Evolutionary conservation across 2,888 invertebrate genomes (phyloP).

Genomic region (Thumatha senex): DNA sequence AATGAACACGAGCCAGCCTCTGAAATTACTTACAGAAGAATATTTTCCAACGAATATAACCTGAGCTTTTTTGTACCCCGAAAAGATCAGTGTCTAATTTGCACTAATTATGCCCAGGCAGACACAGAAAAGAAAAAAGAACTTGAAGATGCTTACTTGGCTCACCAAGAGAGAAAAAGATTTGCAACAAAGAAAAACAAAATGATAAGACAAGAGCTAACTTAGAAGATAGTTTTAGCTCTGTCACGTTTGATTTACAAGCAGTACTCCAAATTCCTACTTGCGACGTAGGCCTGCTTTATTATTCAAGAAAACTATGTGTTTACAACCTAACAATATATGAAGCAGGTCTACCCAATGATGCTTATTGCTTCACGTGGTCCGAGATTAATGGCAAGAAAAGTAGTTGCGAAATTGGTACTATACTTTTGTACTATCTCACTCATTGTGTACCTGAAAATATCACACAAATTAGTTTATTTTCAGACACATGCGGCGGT

Average conservation of each 20-base stretch:
- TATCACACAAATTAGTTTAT: slow-evolving; percentile 7
- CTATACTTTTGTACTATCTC: slow-evolving; percentile 1
- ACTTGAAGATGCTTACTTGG: not conserved
- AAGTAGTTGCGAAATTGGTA: slow-evolving; percentile 5
- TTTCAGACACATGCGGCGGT: slow-evolving; percentile 15
- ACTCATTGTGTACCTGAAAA: not conserved
- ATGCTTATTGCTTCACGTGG: slow-evolving; percentile 4
- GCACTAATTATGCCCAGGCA: not conserved
- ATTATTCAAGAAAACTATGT: slow-evolving; percentile 8
- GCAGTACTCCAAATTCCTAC: slow-evolving; percentile 3
- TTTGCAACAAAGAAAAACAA: not conserved
- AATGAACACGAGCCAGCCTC: no score
- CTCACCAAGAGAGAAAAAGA: not conserved
- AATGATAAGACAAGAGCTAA: slow-evolving; percentile 16
- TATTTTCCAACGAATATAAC: not conserved
- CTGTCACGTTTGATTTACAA: slow-evolving; percentile 5
- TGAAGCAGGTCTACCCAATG: slow-evolving; percentile 4
- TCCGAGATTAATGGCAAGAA: not conserved
- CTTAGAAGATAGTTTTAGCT: slow-evolving; percentile 6
- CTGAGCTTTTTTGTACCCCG: not conserved
- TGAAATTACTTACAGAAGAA: not conserved
- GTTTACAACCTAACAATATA: slow-evolving; percentile 6
- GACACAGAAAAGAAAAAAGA: not conserved
- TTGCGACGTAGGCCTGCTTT: not conserved
- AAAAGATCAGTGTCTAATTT: not conserved